Base-by-base conservation (phyloP, 2,888 invertebrate species). In the Anorthoa munda region DNA sequence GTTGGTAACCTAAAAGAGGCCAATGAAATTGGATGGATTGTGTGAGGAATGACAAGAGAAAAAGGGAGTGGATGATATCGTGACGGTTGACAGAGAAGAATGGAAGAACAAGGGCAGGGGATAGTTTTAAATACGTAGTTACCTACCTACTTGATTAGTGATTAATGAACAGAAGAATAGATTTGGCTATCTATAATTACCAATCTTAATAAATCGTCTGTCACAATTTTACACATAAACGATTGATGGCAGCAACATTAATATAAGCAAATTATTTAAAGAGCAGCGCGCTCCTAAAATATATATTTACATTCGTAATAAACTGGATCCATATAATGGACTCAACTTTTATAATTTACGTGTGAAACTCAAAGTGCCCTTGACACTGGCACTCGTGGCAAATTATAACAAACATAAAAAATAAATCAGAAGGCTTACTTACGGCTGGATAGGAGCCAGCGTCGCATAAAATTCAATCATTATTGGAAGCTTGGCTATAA, bases 341-440 rank as follows among this genome's bases (percentile, higher is more conserved):
- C 11, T 13, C 66, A 50, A 81, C 63, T 76, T 78, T 77, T 72
- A 60, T 70, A 82, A 81, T 74, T 74, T 59, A 81, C 65, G 74
- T 81, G 81, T 76, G 81, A 81, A 65, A 56, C 64, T 65, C 56
- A 21, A 31, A 21, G 46, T 68, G 55, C 13, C 82, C 79, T 79
- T 81, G 79, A 77, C 82, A 81, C 39, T 77, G 79, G 39, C 18
- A 48, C 50, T 66, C 9, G 56, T 48, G 18, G 18, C 5, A 46
- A 17, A 46, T 55, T 13, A 48, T 31, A 17, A 46, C 23, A 39
- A 12, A 17, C 2, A 21, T 7, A 1, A 53, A 58, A 5, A 58
- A 21, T 2, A 21, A 53, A n/a, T 4, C 58, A 80, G 81, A 80
- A 78, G 77, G 50, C 0, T 60, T 2, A 78, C 0, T 60, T 2